A percentile compares a stretch with the other conserved stretches of the same genome.
phyloP scores from a whole-genome alignment of 2,888 invertebrate species.

The Drosophila borborema region DNA sequence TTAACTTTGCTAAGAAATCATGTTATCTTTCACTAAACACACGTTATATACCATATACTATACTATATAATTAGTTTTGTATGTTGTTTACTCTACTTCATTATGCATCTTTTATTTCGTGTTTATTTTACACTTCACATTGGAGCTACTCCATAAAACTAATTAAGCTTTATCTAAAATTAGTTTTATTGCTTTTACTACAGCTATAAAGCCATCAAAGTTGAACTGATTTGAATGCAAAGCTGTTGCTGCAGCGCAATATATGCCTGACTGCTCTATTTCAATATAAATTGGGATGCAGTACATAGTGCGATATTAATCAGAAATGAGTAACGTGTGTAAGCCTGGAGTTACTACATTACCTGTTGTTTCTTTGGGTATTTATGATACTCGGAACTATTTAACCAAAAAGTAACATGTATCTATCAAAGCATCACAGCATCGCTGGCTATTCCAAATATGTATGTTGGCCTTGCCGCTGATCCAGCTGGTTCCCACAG shows the following conservation, averaged over 20 bases:
- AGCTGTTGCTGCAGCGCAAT: slow-evolving; percentile 11
- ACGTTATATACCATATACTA: no score
- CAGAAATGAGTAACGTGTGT: slow-evolving; percentile 11
- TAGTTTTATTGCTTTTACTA: slow-evolving; percentile 24
- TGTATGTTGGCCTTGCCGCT: slow-evolving; percentile 24
- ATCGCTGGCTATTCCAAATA: slow-evolving; percentile 7
- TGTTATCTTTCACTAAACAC: no score
- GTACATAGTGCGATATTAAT: slow-evolving; percentile 17
- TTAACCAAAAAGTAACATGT: slow-evolving; percentile 15
- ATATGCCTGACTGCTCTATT: not conserved
- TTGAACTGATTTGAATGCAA: not conserved
- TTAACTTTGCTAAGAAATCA: no score
- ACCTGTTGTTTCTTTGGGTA: slow-evolving; percentile 10
- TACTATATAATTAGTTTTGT: not conserved
- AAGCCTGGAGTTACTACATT: slow-evolving; percentile 9
- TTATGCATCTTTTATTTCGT: not conserved
- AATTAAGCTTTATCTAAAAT: slow-evolving; percentile 7
- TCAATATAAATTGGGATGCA: not conserved
- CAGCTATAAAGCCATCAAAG: slow-evolving; percentile 32
- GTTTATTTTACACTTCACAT: slow-evolving; percentile 10
- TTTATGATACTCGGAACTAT: slow-evolving; percentile 35
- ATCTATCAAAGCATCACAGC: slow-evolving; percentile 22
- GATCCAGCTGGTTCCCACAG: slow-evolving; percentile 49
- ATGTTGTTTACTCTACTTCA: not conserved
- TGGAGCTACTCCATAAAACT: slow-evolving; percentile 1